Base-by-base conservation (phyloP, 2,888 invertebrate genomes). In the Onchidella celtica region DNA sequence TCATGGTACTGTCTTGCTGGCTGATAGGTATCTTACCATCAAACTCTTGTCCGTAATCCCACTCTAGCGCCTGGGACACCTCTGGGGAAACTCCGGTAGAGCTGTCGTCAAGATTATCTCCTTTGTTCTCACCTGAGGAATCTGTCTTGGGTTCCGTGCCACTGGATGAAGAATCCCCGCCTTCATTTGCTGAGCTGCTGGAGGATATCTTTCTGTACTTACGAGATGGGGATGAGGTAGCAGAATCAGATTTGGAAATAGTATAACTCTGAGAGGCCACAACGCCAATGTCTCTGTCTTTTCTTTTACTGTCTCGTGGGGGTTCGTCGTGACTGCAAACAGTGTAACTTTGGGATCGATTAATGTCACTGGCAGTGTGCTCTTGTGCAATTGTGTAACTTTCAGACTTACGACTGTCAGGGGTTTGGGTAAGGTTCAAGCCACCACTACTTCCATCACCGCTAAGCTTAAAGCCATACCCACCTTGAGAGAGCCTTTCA, bases 31-130 rank as follows among this genome's bases (percentile, higher is more conserved):
- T 69, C 61, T 84, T 84, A 32, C 79, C 84, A 38, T 84, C 84
- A 78, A 84, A 84, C 21, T 84, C 84, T 11, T 84, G 84, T 17
- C 80, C 84, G 27, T 84, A 84, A 77, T 84, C 84, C 84, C 84
- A 84, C 65, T 84, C 84, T 55, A 84, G 40, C 11, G 82, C 80
- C 59, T 84, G 84, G 14, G 84, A 84, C 4, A 82, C 84, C 47
- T 84, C 84, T 0, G 84, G 84, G 2, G 84, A 84, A 36, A 76
- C 73, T 0, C 84, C 84, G 27, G 74, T 84, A 24, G 84, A 84
- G 21, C 82, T 74, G 61, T 84, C 84, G 55, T 84, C 84, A 32
- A 81, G 68, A 29, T 57, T 74, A 14, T 81, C 81, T 3, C 69
- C 68, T 29, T 68, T 74, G 27, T n/a, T n/a, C 24, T 75, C 81